A percentile compares a stretch with the other conserved stretches of the same genome.
phyloP scores from a whole-genome alignment of 2,888 invertebrate species.

The Apamea anceps region DNA sequence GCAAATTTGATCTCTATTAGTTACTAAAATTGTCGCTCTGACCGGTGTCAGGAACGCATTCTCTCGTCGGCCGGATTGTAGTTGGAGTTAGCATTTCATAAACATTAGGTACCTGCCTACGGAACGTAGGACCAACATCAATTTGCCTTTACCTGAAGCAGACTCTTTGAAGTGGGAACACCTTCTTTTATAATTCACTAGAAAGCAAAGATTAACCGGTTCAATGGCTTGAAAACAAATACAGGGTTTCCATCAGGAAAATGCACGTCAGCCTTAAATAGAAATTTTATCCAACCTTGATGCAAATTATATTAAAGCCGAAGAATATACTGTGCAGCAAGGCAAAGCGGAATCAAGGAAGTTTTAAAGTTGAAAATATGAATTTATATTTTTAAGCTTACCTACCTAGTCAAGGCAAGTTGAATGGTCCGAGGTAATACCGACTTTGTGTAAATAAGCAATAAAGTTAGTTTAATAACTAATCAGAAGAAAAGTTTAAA shows the following conservation, averaged over 20 bases:
- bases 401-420: not conserved
- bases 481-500: not conserved
- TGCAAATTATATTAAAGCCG: slow-evolving; percentile 37
- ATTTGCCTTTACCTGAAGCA: slow-evolving; percentile 16
- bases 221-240: slow-evolving; percentile 48
- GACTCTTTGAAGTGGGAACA: slow-evolving; percentile 18
- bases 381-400: slow-evolving; percentile 11
- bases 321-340: slow-evolving; percentile 1
- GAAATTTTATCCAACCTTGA: slow-evolving; percentile 29
- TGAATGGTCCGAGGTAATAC: not conserved
- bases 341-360: slow-evolving; percentile 6
- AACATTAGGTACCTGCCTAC: not conserved
- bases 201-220: slow-evolving; percentile 42
- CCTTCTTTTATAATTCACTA: slow-evolving; percentile 40
- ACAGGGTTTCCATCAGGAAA: slow-evolving; percentile 30
- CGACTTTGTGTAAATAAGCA: not conserved
- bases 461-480: slow-evolving; percentile 3
- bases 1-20: not conserved
- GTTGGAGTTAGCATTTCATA: not conserved
- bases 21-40: not conserved
- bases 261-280: slow-evolving; percentile 26
- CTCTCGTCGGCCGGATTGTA: not conserved
- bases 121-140: slow-evolving; percentile 3
- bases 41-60: not conserved
- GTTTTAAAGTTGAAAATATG: slow-evolving; percentile 3